A percentile compares a stretch with the other conserved stretches of the same genome.
phyloP scores from a whole-genome alignment of 2,888 invertebrate genomes.

The Eilema caniola region DNA sequence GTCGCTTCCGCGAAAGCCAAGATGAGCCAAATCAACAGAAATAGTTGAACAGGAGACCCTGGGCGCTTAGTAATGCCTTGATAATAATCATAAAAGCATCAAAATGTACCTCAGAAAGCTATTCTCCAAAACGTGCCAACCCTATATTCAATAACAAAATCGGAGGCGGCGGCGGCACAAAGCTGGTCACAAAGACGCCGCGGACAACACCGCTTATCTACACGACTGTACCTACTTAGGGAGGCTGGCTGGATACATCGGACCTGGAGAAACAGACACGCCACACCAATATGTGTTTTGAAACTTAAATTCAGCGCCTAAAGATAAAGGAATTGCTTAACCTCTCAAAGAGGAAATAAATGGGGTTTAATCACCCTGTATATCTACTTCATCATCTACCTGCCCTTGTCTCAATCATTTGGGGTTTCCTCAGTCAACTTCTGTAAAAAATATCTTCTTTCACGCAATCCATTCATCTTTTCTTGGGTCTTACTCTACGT shows the following conservation, averaged over 20 bases:
- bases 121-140: conserved; percentile 53
- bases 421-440: too few species aligned
- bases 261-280: conserved; percentile 13
- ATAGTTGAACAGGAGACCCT: neutral
- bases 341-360: neutral
- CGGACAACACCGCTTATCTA: conserved; percentile 70
- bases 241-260: conserved; percentile 33
- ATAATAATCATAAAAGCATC: too few species aligned
- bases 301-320: neutral
- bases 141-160: conserved; percentile 72
- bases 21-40: neutral
- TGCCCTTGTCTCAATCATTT: too few species aligned
- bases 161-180: conserved; percentile 72
- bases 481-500: too few species aligned
- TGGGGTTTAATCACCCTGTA: neutral
- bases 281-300: neutral
- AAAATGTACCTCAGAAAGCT: too few species aligned
- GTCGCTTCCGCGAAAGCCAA: neutral
- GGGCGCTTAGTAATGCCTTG: too few species aligned
- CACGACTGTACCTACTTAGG: conserved; percentile 38
- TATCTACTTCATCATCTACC: too few species aligned
- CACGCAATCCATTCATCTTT: too few species aligned
- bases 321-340: neutral
- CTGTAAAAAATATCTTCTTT: too few species aligned
- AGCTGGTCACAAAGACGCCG: conserved; percentile 74